Base-by-base conservation (phyloP, 2,113 vertebrate genomes). In the Haplochromis burtoni region DNA sequence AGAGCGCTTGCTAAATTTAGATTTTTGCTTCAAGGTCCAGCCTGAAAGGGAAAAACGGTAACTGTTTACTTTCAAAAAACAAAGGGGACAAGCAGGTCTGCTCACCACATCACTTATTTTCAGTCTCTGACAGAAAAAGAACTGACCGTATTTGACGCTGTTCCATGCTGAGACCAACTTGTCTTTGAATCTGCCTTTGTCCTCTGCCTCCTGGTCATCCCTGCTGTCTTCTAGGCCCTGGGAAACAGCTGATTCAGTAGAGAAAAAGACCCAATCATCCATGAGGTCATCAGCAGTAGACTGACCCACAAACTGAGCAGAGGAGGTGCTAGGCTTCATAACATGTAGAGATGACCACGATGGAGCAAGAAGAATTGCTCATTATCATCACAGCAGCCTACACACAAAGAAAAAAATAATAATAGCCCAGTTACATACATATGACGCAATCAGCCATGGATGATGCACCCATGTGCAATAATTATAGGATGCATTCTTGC, bases 141-240 rank as follows among this genome's bases (percentile, higher is more conserved):
- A 84, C 97, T 91, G 47, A 98, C 97, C 97, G 38, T 98, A 98
- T 96, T 97, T 98, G 45, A 98, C 94, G 49, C 96, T 98, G 95
- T 98, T 98, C 98, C 98, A 98, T 2, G 92, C 96, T 1, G 97
- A 97, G 66, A 98, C 93, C 54, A 98, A 89, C 90, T 96, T 97
- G 84, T 95, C 95, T 84, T 96, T 97, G 54, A 98, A 92, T 89
- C 95, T 97, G 81, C 97, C 93, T 91, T 95, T 95, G 80, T 98
- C 97, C 81, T 96, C 97, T 1, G 92, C 84, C 54, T 97, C 96
- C 5, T 42, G 88, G 4, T 80, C 80, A 12, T 83, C 80, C 11
- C 26, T 45, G 89, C 68, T 82, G 31, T 29, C 54, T 7, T 82
- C 89, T 12, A 11, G 47, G 13, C 5, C 10, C 54, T 35, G 71